Evolutionary conservation across 2,797 vertebrate species (phyloP), one percentile per base, ranked within the genome.

Genomic region (Epinephelus coioides): DNA sequence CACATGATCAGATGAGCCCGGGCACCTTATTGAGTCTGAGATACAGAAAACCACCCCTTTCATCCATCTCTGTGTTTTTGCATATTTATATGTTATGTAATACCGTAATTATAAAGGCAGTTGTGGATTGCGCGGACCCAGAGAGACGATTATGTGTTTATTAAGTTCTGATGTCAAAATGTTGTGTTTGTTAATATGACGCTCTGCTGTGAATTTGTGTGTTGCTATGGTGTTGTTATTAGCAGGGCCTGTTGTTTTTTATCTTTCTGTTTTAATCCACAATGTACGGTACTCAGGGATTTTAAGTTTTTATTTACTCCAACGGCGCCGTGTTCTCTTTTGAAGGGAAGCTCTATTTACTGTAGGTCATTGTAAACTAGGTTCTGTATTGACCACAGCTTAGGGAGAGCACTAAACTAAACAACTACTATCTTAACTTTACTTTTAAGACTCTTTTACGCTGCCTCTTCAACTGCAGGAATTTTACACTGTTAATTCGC

Each of bases 1-100:
- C 80, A 65, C 56, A 74, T 65, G 80, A 93, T 91, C 81, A 91
- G 81, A 92, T 83, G 71, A 83, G 71, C 60, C 25, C 1, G 15
- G 15, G 55, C 50, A 76, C 63, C 76, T 85, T 80, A 84, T 79
- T 78, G 61, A 79, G 57, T 76, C 27, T 49, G 34, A 76, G 64
- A 76, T 53, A 49, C 49, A 68, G 76, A 69, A 54, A 69, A 66
- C 14, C 62, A 44, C 44, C 73, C 30, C 73, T 83, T 47, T 61
- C 57, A 43, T 76, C 44, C 17, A 7, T 79, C 38, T 51, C 73
- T 19, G 56, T 25, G 59, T 38, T 79, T 77, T 73, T 74, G 34
- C 43, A 57, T 71, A 81, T 83, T 56, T 69, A 53, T 83, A 71
- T 38, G 34, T 80, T 85, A 63, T 79, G 61, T 56, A 79, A 76